Base-by-base conservation (phyloP, 2,113 vertebrate species). In the Dipodomys ordii region DNA sequence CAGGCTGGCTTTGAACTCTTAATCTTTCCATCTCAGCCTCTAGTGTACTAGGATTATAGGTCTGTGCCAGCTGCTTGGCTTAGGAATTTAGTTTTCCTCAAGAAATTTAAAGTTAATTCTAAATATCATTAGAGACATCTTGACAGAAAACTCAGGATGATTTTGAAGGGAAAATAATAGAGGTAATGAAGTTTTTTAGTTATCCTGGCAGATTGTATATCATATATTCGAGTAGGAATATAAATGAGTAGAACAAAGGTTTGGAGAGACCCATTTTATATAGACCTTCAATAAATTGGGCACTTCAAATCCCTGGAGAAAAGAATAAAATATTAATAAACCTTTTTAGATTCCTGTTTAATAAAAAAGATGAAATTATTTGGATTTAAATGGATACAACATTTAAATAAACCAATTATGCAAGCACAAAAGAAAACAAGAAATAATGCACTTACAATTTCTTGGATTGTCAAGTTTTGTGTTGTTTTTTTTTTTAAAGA, bases 91-190 rank as follows among this genome's bases (percentile, higher is more conserved):
- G 62, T 69, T 77, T 85, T 67, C 8, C n/a, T 53, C 4, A 68
- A 69, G 57, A 88, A 71, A 25, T 57, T 90, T 77, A 88, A 83
- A 71, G 20, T 57, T 83, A 90, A 90, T 77, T 85, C 53, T 90
- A 19, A 87, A 84, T 30, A 71, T 76, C 44, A 39, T 12, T 81
- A n/a, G 28, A 60, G 90, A 69, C 60, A n/a, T 53, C 60, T 35
- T 84, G 20, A 25, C 84, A 30, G 30, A 79, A 78, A 53, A 85
- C 35, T 16, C 6, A 83, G 9, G 53, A 23, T 49, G 7, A 23
- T 73, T 82, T 92, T 83, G 65, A 94, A 92, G 11, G 15, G 72
- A 92, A 92, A 90, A 6, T 69, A 80, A 73, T 77, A 32, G n/a
- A 80, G 46, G 1, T 83, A 46, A 9, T 81, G 18, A 83, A 46